Evolutionary conservation across 2,888 invertebrate genomes (phyloP).

Genomic region (Andricus quercusramuli): DNA sequence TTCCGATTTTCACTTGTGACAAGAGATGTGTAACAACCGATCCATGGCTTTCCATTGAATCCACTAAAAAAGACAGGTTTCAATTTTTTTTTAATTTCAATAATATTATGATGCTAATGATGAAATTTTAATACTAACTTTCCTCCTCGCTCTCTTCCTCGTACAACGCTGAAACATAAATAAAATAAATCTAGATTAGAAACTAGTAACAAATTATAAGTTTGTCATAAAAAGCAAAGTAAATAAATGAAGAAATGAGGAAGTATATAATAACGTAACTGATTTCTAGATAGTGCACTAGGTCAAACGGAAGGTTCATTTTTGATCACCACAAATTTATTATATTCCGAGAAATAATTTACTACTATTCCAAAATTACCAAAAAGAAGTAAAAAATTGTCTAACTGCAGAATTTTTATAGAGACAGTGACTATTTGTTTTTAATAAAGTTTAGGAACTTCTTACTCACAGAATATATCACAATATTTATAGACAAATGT

Average conservation of each 20-base stretch:
- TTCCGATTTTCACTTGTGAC: conserved; percentile 98
- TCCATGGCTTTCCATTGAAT: conserved; percentile 96
- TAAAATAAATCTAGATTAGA: conserved; percentile 41
- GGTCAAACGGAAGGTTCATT: no score
- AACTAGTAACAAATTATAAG: not conserved
- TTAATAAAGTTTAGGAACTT: no score
- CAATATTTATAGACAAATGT: no score
- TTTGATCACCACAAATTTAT: no score
- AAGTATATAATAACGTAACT: no score
- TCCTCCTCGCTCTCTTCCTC: conserved; percentile 94
- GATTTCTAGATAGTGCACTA: no score
- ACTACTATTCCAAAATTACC: no score
- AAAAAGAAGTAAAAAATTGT: no score
- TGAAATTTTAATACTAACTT: conserved; percentile 77
- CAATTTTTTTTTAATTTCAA: not conserved
- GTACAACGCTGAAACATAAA: conserved; percentile 87
- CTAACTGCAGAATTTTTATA: no score
- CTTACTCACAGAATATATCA: no score
- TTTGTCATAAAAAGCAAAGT: not conserved
- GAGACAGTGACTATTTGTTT: no score
- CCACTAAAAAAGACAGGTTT: conserved; percentile 80
- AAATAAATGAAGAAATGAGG: not conserved
- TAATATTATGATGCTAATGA: not conserved
- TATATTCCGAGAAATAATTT: no score
- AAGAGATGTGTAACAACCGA: conserved; percentile 97